Evolutionary conservation across 2,888 invertebrate genomes (phyloP).

Genomic region (Mechanitis messenoides): DNA sequence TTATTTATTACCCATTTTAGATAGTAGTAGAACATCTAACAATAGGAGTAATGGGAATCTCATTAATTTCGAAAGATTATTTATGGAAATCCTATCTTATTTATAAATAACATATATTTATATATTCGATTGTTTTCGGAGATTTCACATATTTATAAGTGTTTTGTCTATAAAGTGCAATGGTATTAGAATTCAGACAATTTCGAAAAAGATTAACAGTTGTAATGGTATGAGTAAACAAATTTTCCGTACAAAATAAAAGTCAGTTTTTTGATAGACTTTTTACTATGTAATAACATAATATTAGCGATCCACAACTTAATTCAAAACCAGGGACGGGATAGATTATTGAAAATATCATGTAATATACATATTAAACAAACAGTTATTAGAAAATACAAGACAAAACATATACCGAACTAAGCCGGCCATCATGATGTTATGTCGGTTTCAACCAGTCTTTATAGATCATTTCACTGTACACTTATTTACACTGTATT

Average conservation of each 20-base stretch:
- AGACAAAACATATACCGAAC: slow-evolving; percentile 10
- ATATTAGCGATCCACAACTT: slow-evolving; percentile 56
- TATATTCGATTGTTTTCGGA: too few species aligned
- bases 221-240: background rate
- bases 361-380: slow-evolving; percentile 33
- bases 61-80: too few species aligned
- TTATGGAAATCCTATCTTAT: too few species aligned
- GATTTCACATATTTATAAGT: too few species aligned
- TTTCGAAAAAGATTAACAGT: background rate
- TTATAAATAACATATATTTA: too few species aligned
- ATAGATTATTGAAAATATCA: slow-evolving; percentile 57
- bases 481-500: slow-evolving; percentile 27
- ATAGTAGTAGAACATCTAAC: too few species aligned
- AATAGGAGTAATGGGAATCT: too few species aligned
- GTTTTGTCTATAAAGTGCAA: too few species aligned
- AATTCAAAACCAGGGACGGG: slow-evolving; percentile 69
- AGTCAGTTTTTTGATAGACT: background rate
- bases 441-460: slow-evolving; percentile 8
- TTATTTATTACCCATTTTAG: too few species aligned
- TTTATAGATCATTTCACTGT: slow-evolving; percentile 17
- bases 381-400: slow-evolving; percentile 28
- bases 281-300: slow-evolving; percentile 34
- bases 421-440: slow-evolving; percentile 7
- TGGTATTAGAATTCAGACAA: too few species aligned
- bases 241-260: background rate